phyloP scores from a whole-genome alignment of 2,113 vertebrate species.

The Rhagologus leucostigma region DNA sequence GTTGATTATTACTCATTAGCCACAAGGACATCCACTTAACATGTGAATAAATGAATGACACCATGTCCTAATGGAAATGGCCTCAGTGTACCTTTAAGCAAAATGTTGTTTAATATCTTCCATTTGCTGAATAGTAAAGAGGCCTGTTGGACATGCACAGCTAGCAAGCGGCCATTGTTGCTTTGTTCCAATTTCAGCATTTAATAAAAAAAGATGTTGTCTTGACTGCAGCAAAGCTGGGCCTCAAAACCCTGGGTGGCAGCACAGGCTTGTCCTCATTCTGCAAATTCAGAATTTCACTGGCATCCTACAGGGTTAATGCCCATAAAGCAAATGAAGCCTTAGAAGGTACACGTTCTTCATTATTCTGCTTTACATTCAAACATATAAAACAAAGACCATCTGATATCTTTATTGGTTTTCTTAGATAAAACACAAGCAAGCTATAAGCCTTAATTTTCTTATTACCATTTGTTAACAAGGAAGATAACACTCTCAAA shows the following conservation, averaged over 20 bases:
- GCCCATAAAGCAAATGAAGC: background rate
- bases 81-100: conserved; percentile 80
- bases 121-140: conserved; percentile 82
- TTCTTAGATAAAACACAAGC: conserved; percentile 63
- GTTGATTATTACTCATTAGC: conserved; percentile 91
- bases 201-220: conserved; percentile 75
- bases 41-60: conserved; percentile 81
- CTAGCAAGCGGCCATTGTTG: conserved; percentile 75
- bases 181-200: conserved; percentile 79
- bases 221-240: background rate
- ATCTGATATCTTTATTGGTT: conserved; percentile 66
- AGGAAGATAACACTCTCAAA: conserved; percentile 63
- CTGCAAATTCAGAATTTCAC: background rate
- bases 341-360: conserved; percentile 15
- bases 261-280: background rate
- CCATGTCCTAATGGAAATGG: conserved; percentile 79
- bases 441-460: conserved; percentile 66
- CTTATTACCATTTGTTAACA: conserved; percentile 69
- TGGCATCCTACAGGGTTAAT: conserved; percentile 24
- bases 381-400: conserved; percentile 50
- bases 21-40: conserved; percentile 87
- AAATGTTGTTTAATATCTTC: conserved; percentile 86
- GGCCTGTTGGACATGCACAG: conserved; percentile 81
- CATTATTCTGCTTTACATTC: conserved; percentile 44
- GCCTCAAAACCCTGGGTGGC: background rate